Evolutionary conservation across 2,113 vertebrate species (phyloP).

Genomic region (Ceuthmochares aereus): DNA sequence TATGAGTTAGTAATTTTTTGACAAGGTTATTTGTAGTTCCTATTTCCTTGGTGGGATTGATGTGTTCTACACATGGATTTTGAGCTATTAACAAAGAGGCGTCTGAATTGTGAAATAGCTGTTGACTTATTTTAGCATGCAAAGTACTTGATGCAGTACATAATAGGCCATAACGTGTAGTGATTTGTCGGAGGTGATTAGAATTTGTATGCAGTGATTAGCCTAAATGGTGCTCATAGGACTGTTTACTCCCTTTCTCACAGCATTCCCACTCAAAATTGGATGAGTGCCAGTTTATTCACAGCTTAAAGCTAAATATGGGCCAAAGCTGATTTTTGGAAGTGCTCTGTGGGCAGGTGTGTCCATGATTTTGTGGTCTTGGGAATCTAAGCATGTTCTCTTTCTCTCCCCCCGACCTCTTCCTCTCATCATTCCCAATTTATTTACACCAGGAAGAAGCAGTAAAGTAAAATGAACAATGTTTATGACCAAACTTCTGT

Average conservation of each 20-base stretch:
- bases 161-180: neutral
- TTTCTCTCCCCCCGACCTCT: neutral
- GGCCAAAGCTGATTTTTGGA: neutral
- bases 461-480: neutral
- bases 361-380: neutral
- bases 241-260: neutral
- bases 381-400: neutral
- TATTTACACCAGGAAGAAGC: neutral
- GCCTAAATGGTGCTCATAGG: neutral
- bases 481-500: neutral
- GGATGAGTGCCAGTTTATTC: neutral
- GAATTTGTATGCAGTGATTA: constrained; percentile 29
- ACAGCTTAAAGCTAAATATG: neutral
- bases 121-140: constrained; percentile 1
- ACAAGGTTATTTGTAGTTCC: neutral
- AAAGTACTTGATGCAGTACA: neutral
- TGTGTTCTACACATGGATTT: neutral
- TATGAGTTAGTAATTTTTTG: neutral
- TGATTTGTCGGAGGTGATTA: constrained; percentile 28
- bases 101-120: neutral
- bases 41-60: neutral
- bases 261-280: neutral
- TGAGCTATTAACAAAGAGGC: neutral
- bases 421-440: neutral
- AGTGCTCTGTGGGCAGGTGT: neutral